A percentile compares a stretch with the other conserved stretches of the same genome.
Evolutionary conservation across 2,797 vertebrate species (phyloP).

Genomic region (Molossus molossus): DNA sequence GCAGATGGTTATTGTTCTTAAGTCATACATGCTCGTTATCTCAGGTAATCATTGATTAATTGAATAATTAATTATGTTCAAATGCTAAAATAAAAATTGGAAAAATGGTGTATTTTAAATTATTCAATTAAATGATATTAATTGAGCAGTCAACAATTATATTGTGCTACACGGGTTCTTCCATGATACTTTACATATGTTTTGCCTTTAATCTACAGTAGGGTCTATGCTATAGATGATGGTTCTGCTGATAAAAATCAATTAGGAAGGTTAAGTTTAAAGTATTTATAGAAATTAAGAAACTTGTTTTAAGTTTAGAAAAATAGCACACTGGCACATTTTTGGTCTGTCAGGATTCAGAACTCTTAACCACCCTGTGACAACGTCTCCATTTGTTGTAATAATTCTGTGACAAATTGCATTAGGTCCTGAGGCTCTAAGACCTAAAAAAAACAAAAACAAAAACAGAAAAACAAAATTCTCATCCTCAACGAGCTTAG

Average conservation of each 20-base stretch:
- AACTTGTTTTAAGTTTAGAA: background rate
- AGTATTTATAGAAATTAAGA: background rate
- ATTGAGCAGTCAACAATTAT: conserved; percentile 48
- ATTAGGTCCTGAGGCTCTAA: background rate
- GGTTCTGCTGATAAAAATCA: background rate
- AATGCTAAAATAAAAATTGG: background rate
- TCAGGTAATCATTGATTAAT: background rate
- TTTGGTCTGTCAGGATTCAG: background rate
- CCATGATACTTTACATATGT: background rate
- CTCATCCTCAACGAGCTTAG: background rate
- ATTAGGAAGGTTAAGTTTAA: background rate
- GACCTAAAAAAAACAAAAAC: background rate
- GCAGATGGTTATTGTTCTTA: background rate
- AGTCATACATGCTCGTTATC: background rate
- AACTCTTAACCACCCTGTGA: background rate
- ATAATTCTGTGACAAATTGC: background rate
- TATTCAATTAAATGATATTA: conserved; percentile 26
- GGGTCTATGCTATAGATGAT: background rate
- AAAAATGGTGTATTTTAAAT: background rate
- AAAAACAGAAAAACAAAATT: background rate
- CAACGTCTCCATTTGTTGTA: background rate
- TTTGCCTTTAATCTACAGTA: conserved; percentile 9
- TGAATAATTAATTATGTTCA: conserved; percentile 57
- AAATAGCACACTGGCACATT: background rate
- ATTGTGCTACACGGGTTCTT: background rate